Percentiles rank a stretch among this genome's conserved stretches.
Evolutionary conservation across 2,113 vertebrate genomes (phyloP).

Genomic region (Geococcyx californianus): DNA sequence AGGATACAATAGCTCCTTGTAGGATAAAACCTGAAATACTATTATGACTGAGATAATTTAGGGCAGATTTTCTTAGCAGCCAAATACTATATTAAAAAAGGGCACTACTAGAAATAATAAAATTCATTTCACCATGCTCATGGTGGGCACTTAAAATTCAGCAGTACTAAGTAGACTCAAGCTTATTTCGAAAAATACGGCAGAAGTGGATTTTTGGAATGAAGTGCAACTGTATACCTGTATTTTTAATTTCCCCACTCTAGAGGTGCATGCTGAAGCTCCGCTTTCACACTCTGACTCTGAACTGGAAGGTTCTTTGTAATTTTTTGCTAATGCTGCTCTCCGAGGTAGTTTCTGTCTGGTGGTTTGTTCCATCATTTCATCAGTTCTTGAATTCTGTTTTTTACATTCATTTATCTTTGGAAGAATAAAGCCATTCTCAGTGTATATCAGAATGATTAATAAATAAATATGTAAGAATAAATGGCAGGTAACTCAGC

Average conservation of each 20-base stretch:
- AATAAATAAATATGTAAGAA: not conserved
- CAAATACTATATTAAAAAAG: not conserved
- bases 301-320: slow-evolving; percentile 84
- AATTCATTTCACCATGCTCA: not conserved
- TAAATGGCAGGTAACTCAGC: not conserved
- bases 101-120: not conserved
- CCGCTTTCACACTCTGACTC: slow-evolving; percentile 66
- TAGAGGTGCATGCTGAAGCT: not conserved
- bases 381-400: not conserved
- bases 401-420: slow-evolving; percentile 44
- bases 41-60: not conserved
- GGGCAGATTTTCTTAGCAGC: not conserved
- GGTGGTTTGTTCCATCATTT: not conserved
- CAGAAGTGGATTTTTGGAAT: not conserved
- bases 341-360: slow-evolving; percentile 75
- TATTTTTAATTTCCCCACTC: slow-evolving; percentile 19
- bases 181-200: not conserved
- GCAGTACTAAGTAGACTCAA: not conserved
- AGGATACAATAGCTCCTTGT: not conserved
- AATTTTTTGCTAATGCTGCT: slow-evolving; percentile 79
- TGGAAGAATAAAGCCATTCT: slow-evolving; percentile 17
- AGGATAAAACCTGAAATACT: not conserved
- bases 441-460: not conserved
- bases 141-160: not conserved
- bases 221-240: slow-evolving; percentile 33